These are phyloP conservation scores for Whitmania pigra DNA, from an alignment of 1,140 invertebrate genomes.

Conservation along the genomic window DNA sequence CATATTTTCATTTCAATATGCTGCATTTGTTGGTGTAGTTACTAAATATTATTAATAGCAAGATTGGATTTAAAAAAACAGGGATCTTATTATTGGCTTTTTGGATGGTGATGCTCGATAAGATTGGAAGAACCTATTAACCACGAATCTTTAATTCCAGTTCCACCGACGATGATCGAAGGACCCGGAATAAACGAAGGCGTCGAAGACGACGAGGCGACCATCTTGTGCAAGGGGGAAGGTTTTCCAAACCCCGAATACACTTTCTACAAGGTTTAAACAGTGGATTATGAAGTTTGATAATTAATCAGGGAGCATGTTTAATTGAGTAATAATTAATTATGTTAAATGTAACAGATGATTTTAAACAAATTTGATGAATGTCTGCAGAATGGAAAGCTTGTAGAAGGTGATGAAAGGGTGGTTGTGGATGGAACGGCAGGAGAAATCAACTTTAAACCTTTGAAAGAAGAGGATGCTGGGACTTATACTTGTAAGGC, in stretches of 20 bases:
- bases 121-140: too few species aligned
- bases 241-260: constrained; percentile 63
- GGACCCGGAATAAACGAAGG: constrained; percentile 50
- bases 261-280: constrained; percentile 22
- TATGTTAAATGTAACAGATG: too few species aligned
- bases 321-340: too few species aligned
- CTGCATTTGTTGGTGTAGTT: too few species aligned
- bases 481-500: constrained; percentile 77
- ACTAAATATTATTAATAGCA: too few species aligned
- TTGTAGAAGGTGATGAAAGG: not conserved
- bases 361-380: not conserved
- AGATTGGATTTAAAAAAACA: too few species aligned
- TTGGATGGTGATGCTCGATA: too few species aligned
- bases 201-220: constrained; percentile 61
- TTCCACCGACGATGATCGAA: constrained; percentile 56
- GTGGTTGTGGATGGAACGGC: constrained; percentile 7
- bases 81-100: too few species aligned
- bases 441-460: constrained; percentile 18
- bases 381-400: not conserved
- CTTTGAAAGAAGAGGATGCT: constrained; percentile 60
- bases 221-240: constrained; percentile 58
- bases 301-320: not conserved
- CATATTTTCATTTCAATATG: too few species aligned
- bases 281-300: not conserved
- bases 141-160: constrained; percentile 35